Percentiles rank a stretch among this genome's conserved stretches.
phyloP scores from a whole-genome alignment of 2,113 vertebrate genomes.

The Vombatus ursinus region DNA sequence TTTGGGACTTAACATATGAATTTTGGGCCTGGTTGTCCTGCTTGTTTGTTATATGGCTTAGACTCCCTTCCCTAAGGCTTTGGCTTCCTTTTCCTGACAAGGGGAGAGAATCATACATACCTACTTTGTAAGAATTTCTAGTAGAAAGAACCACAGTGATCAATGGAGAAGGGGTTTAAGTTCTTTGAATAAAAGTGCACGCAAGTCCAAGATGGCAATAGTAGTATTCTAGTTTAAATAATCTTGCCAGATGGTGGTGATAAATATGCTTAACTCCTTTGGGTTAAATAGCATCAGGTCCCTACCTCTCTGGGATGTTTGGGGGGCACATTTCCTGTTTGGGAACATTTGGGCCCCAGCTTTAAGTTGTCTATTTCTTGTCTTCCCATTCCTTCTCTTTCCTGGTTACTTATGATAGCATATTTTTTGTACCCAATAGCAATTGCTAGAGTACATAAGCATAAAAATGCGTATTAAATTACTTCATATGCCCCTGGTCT shows the following conservation, averaged over 20 bases:
- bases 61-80: constrained; percentile 22
- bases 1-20: background rate
- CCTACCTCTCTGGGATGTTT: background rate
- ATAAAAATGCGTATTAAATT: background rate
- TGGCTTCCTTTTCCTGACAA: constrained; percentile 26
- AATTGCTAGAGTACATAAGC: background rate
- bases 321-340: background rate
- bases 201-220: background rate
- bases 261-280: background rate
- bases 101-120: background rate
- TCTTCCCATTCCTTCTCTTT: background rate
- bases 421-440: background rate
- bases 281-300: background rate
- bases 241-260: background rate
- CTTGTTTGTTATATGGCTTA: background rate
- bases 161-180: constrained; percentile 3
- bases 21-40: constrained; percentile 5
- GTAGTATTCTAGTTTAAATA: background rate
- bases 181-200: constrained; percentile 12
- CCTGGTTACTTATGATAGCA: background rate
- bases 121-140: background rate
- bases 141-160: constrained; percentile 16
- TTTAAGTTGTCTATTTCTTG: background rate
- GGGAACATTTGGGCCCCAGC: background rate
- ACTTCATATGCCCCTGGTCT: background rate